Evolutionary conservation across 2,113 vertebrate genomes (phyloP).

Genomic region (Haplochromis burtoni): DNA sequence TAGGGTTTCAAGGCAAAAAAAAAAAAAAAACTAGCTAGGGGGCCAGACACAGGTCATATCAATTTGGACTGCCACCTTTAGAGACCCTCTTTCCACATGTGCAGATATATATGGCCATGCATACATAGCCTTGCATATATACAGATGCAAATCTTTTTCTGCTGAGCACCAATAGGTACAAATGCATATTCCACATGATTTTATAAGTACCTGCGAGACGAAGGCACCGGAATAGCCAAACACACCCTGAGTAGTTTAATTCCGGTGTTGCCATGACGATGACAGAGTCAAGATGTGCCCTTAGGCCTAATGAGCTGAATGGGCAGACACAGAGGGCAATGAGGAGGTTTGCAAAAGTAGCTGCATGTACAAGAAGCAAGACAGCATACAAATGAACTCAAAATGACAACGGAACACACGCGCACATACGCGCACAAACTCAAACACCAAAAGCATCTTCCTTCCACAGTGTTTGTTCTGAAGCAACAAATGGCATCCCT

Average conservation of each 20-base stretch:
- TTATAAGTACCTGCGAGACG: not conserved
- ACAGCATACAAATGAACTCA: not conserved
- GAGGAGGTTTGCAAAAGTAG: not conserved
- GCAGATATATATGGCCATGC: not conserved
- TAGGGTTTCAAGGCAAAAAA: slow-evolving; percentile 10
- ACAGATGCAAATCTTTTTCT: not conserved
- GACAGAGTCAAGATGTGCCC: slow-evolving; percentile 20
- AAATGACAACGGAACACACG: not conserved
- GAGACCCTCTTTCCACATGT: not conserved
- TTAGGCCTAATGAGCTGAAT: slow-evolving; percentile 42
- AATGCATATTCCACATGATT: not conserved
- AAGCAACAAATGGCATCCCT: not conserved
- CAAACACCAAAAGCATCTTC: not conserved
- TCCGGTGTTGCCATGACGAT: slow-evolving; percentile 48
- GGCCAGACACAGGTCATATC: slow-evolving; percentile 9
- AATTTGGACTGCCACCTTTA: not conserved
- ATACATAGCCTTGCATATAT: not conserved
- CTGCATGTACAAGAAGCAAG: not conserved
- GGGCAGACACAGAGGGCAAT: slow-evolving; percentile 3
- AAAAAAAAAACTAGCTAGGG: not conserved
- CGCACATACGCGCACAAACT: not conserved
- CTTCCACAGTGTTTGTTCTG: not conserved
- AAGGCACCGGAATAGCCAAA: not conserved
- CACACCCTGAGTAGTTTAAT: slow-evolving; percentile 5
- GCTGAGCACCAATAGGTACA: not conserved